Conservation (phyloP, 2,888 invertebrate genomes). For the Oligia fasciuncula region DNA sequence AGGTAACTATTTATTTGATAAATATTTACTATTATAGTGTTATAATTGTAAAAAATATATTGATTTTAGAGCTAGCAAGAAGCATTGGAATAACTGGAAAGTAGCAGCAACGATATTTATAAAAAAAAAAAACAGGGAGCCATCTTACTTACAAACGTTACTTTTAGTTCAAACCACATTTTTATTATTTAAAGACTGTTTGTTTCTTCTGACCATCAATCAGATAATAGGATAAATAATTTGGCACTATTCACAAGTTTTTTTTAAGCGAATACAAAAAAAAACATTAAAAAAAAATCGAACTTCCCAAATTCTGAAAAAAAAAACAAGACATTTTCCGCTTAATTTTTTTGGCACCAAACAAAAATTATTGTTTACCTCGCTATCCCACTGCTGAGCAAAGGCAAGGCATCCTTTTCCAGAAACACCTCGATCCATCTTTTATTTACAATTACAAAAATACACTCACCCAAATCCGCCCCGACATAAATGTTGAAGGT, state of each 20-base stretch:
- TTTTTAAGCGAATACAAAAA: not conserved
- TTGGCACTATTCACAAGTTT: not conserved
- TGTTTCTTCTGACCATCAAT: not conserved
- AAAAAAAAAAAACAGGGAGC: rapidly evolving
- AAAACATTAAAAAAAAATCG: not conserved
- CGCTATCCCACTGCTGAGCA: not conserved
- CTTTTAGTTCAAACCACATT: not conserved
- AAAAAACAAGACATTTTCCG: too few species aligned
- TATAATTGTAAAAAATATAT: not conserved
- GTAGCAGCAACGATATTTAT: not conserved
- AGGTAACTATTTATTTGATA: not conserved
- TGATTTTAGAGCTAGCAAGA: not conserved
- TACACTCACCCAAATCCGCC: conserved; percentile 73
- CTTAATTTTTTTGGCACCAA: not conserved
- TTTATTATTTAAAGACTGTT: not conserved
- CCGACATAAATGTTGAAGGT: conserved; percentile 87
- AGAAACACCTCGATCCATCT: not conserved
- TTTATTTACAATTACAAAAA: not conserved
- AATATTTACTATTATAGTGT: not conserved
- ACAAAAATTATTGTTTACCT: too few species aligned
- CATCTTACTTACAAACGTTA: too few species aligned
- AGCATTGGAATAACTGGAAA: not conserved
- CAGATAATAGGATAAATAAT: not conserved
- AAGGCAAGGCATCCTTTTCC: not conserved
- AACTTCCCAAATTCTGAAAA: too few species aligned